Evolutionary conservation across 2,797 vertebrate species (phyloP).

Genomic region (Eleutherodactylus coqui): DNA sequence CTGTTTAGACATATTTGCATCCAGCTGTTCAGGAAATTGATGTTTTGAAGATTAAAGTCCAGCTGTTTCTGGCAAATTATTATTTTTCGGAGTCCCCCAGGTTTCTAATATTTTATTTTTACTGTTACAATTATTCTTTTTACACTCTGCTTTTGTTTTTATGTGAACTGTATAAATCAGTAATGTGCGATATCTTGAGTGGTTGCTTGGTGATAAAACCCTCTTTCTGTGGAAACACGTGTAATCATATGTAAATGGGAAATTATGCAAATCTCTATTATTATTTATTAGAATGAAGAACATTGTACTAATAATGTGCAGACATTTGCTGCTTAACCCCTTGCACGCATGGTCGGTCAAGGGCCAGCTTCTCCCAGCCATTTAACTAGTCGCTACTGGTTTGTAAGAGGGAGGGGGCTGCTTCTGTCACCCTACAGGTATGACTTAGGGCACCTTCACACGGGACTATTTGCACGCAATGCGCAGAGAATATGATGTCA

Average conservation of each 20-base stretch:
- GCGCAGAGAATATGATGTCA: too few relatives aligned
- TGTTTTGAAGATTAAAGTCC: conserved; percentile 56
- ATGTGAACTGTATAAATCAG: background rate
- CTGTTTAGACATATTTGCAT: conserved; percentile 59
- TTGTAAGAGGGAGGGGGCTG: too few relatives aligned
- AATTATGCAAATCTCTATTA: background rate
- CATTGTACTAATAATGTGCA: too few relatives aligned
- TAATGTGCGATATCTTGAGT: background rate
- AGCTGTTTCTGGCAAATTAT: conserved; percentile 48
- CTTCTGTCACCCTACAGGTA: too few relatives aligned
- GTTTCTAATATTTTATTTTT: conserved; percentile 28
- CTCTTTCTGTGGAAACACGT: background rate
- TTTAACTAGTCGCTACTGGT: too few relatives aligned
- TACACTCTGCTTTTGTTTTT: background rate
- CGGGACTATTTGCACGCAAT: too few relatives aligned
- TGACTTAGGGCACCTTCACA: too few relatives aligned
- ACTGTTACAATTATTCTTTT: conserved; percentile 16
- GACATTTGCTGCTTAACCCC: too few relatives aligned
- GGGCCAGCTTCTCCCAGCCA: too few relatives aligned
- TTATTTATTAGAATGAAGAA: too few relatives aligned
- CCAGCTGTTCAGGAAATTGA: conserved; percentile 56
- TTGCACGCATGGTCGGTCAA: background rate
- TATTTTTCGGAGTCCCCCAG: conserved; percentile 27
- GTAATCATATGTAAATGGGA: background rate
- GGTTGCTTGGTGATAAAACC: background rate